Percentiles rank a stretch among this genome's conserved stretches.
Conservation (phyloP, 2,888 invertebrate genomes). For the Notodonta dromedarius region DNA sequence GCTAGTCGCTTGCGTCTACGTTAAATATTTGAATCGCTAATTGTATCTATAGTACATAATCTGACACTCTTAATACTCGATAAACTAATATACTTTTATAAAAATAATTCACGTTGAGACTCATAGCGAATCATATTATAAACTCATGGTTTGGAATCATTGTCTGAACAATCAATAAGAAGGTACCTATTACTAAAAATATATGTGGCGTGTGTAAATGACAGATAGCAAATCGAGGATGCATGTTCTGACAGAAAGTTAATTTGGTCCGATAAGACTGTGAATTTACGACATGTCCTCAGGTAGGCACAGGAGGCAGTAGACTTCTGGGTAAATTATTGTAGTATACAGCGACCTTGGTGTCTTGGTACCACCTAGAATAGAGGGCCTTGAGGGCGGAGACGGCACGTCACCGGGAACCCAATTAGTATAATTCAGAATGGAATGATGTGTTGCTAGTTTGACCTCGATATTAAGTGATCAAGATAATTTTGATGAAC, state of each 20-base stretch:
- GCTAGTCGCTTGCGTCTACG: too few species aligned
- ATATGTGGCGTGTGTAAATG: not conserved
- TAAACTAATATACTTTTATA: too few species aligned
- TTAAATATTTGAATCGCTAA: too few species aligned
- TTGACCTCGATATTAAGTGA: not conserved
- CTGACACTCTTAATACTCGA: too few species aligned
- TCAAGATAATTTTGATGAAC: too few species aligned
- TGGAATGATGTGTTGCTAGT: not conserved
- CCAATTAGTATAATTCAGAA: constrained; percentile 26
- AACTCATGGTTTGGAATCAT: too few species aligned
- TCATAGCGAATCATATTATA: too few species aligned
- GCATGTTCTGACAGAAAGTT: constrained; percentile 15
- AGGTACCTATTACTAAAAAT: not conserved
- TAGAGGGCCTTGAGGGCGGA: constrained; percentile 29
- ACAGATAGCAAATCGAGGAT: not conserved
- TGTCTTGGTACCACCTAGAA: constrained; percentile 39
- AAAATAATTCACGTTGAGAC: too few species aligned
- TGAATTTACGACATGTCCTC: constrained; percentile 35
- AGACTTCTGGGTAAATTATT: constrained; percentile 36
- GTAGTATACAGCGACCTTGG: constrained; percentile 35
- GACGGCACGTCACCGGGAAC: constrained; percentile 13
- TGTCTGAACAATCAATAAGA: not conserved
- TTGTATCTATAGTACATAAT: too few species aligned
- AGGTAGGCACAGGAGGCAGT: constrained; percentile 19
- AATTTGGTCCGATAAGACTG: constrained; percentile 35